Evolutionary conservation across 2,888 invertebrate genomes (phyloP), one percentile per base, ranked within the genome.

Genomic region (Rosalia funebris): DNA sequence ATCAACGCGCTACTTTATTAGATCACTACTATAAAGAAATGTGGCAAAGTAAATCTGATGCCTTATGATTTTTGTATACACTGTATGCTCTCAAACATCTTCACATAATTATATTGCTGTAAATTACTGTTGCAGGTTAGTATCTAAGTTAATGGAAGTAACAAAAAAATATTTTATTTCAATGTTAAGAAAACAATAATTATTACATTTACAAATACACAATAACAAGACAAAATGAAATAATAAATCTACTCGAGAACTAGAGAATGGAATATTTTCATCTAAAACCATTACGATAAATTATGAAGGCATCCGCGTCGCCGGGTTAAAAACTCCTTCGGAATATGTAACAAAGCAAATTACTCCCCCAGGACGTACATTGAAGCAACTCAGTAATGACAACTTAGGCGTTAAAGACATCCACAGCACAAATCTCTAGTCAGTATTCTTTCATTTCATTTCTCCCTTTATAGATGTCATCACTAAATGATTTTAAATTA

Each of bases 291-390:
- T 50, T 57, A 34, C 59, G 54, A 69, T 62, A 71, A 68, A 71
- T 71, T 71, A 69, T 65, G 68, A 63, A 62, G 69, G 66, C 70
- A n/a, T n/a, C n/a, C n/a, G n/a, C n/a, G n/a, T n/a, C n/a, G 71
- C 68, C 63, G 68, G 70, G 70, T 71, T 72, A 68, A 71, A 70
- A 71, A 71, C 72, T 69, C 71, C 71, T 68, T 68, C 61, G 61
- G 71, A 73, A 73, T 72, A 70, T 64, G 65, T 70, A 74, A 74
- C 71, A 73, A 74, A 73, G 74, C 73, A 70, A 74, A 73, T 74
- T 71, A 74, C 71, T 71, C 70, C 65, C 66, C 64, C 68, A 62
- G 60, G 53, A 42, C 10, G 32, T 20, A 50, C 37, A 50, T 37
- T 50, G 14, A 19, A 32, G 16, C 20, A 31, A 41, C 31, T 32